Evolutionary conservation across 2,113 vertebrate species (phyloP).

Genomic region (Prinia subflava): DNA sequence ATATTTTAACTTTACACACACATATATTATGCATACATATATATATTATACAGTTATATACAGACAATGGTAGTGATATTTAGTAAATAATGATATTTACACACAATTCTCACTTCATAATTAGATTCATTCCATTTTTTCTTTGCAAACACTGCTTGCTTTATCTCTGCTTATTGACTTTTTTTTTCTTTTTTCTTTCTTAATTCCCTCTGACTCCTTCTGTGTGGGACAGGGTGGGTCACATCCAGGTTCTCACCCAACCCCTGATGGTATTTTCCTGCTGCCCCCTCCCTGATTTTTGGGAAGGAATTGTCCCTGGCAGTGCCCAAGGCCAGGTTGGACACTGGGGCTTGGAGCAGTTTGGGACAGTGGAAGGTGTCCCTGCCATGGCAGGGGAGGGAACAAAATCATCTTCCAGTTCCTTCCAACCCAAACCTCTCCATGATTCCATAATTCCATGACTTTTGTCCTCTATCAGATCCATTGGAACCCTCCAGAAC

Average conservation of each 20-base stretch:
- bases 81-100: neutral
- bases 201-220: neutral
- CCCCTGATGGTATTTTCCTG: neutral
- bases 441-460: neutral
- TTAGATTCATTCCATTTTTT: neutral
- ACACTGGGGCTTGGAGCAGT: fast-evolving
- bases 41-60: too few species aligned
- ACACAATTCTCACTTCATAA: neutral
- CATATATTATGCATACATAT: neutral
- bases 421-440: neutral
- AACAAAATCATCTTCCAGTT: fast-evolving
- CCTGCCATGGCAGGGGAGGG: neutral
- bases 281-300: neutral
- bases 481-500: too few species aligned
- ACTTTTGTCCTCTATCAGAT: too few species aligned
- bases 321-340: neutral
- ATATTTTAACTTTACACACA: neutral
- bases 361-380: neutral
- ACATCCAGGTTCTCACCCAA: neutral
- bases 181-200: neutral
- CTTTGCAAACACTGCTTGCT: neutral
- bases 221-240: neutral
- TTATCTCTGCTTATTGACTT: neutral
- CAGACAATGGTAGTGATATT: too few species aligned
- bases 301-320: neutral